Conservation (phyloP, 2,888 invertebrate species). For the Julus scandinavius region DNA sequence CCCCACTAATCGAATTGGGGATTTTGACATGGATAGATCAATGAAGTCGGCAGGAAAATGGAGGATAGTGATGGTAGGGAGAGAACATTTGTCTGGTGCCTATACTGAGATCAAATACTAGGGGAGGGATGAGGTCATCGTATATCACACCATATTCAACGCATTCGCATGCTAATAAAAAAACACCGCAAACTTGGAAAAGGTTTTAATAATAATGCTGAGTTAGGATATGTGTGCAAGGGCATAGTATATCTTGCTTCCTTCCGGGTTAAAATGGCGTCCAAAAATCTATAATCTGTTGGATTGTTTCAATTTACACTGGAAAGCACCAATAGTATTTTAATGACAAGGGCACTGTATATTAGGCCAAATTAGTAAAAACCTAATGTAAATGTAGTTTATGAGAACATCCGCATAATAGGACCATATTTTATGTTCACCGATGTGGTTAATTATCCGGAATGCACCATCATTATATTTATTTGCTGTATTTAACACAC, state of each 20-base stretch:
- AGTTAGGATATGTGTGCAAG: background rate
- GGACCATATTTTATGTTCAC: too few species aligned
- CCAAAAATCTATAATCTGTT: too few species aligned
- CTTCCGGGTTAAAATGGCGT: too few species aligned
- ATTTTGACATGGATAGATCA: constrained; percentile 8
- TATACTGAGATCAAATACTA: background rate
- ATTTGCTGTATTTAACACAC: too few species aligned
- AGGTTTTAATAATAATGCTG: background rate
- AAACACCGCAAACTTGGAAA: background rate
- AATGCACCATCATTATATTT: too few species aligned
- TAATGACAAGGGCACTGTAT: too few species aligned
- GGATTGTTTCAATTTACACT: too few species aligned
- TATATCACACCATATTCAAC: background rate
- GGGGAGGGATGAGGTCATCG: constrained; percentile 4
- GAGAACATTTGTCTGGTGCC: background rate
- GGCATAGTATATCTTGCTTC: background rate
- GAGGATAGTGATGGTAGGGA: background rate
- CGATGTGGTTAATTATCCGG: too few species aligned
- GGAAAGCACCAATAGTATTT: too few species aligned
- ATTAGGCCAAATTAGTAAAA: too few species aligned
- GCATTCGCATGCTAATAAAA: background rate
- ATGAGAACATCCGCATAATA: too few species aligned
- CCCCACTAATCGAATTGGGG: constrained; percentile 17
- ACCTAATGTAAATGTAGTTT: too few species aligned
- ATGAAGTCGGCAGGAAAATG: background rate